Evolutionary conservation across 2,113 vertebrate genomes (phyloP).

Genomic region (Dunckerocampus dactyliophorus): DNA sequence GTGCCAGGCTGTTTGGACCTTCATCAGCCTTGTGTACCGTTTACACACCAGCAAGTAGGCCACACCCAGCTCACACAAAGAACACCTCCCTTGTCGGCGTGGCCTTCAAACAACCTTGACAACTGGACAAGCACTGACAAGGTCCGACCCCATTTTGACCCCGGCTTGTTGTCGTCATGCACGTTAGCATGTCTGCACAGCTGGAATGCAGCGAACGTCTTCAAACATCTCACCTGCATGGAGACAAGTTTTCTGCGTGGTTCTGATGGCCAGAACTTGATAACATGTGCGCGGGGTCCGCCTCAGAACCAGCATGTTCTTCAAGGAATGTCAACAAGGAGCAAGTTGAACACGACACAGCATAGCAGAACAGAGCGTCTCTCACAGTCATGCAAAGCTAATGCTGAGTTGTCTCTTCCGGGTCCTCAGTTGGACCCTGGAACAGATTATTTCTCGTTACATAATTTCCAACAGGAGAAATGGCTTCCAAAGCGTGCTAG

Average conservation of each 20-base stretch:
- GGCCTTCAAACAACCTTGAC: background rate
- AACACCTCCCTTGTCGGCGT: background rate
- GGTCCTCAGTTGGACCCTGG: too few species aligned
- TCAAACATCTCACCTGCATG: background rate
- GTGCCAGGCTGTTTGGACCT: conserved; percentile 30
- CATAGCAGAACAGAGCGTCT: too few species aligned
- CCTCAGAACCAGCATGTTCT: too few species aligned
- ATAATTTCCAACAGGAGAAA: too few species aligned
- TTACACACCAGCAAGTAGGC: conserved; percentile 7
- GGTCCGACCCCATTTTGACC: background rate
- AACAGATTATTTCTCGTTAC: too few species aligned
- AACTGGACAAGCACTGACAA: background rate
- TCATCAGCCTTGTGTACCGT: conserved; percentile 27
- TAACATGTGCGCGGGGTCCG: background rate
- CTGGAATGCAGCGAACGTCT: background rate
- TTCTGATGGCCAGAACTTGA: background rate
- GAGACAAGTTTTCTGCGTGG: background rate
- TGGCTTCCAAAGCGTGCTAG: too few species aligned
- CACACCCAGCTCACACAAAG: too few species aligned
- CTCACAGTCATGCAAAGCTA: too few species aligned
- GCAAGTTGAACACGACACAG: too few species aligned
- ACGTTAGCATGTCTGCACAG: conserved; percentile 3
- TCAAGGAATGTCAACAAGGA: too few species aligned
- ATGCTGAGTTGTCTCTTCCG: too few species aligned
- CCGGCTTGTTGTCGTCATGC: conserved; percentile 19